Evolutionary conservation across 2,797 vertebrate genomes (phyloP), one percentile per base, ranked within the genome.

Genomic region (Fistularia commersonii): DNA sequence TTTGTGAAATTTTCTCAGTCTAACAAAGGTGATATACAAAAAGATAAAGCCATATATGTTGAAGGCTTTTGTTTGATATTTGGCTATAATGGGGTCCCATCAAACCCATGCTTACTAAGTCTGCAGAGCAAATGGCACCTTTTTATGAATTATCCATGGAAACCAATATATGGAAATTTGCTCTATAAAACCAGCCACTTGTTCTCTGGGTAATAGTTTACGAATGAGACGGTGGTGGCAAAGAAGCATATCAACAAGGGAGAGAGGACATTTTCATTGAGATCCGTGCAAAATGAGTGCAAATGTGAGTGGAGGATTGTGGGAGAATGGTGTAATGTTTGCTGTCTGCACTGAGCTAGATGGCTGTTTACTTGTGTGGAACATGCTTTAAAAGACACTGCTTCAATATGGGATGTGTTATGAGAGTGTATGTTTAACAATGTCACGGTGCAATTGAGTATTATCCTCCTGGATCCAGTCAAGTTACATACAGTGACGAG

Each of bases 121-220:
- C 6, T 0, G 13, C 4, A 1, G 36, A 58, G 57, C 38, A 51
- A 45, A 46, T 15, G 13, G 8, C 23, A 37, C 44, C 46, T 9
- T 44, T 56, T 58, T 53, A 60, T 57, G 47, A 61, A 64, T 69
- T 63, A 63, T 55, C 67, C 38, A 55, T 39, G 13, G 11, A 69
- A 51, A 69, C 51, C 48, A 68, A 69, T 36, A 59, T 54, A 50
- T 11, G 15, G 50, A 37, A 43, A 65, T 50, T 32, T 50, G 11
- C 54, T 65, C 44, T 10, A 8, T 33, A 33, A 69, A 63, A 23
- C 32, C 8, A 8, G 11, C 8, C 7, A 7, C 49, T 23, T 23
- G 23, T 46, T 35, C 3, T 13, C 35, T 2, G 46, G 35, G 57
- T 63, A 60, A 66, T 54, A 69, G 39, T 44, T 71, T 54, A 50